phyloP scores from a whole-genome alignment of 2,797 vertebrate genomes.

The Aratinga solstitialis region DNA sequence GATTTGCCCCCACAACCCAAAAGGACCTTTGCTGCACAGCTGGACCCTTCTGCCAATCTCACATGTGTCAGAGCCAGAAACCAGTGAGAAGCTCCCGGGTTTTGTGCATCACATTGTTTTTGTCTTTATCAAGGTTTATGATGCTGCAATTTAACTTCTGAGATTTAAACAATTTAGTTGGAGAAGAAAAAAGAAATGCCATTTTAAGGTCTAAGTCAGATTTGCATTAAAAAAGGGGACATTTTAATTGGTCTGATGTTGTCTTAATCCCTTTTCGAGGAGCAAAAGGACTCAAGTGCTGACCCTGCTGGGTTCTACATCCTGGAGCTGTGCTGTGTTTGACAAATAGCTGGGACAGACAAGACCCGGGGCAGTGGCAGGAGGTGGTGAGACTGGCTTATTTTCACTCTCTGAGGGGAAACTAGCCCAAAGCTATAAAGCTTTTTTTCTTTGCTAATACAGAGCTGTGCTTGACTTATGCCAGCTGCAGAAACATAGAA shows the following conservation, averaged over 20 bases:
- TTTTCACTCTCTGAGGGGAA: slow-evolving; percentile 7
- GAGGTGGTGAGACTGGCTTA: neutral
- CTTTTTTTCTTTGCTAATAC: neutral
- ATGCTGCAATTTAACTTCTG: neutral
- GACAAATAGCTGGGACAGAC: neutral
- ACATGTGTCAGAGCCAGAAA: neutral
- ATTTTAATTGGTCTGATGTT: neutral
- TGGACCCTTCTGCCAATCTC: neutral
- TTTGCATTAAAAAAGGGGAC: neutral
- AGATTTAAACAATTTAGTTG: neutral
- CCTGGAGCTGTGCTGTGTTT: neutral
- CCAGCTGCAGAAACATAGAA: slow-evolving; percentile 3
- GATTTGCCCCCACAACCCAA: neutral
- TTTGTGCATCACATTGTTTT: fast-evolving
- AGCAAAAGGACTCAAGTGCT: neutral
- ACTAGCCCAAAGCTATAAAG: neutral
- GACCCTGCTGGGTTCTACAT: neutral
- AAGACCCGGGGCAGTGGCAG: neutral
- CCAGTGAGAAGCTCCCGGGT: neutral
- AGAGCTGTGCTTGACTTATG: neutral
- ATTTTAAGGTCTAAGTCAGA: neutral
- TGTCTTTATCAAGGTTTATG: neutral
- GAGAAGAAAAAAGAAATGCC: neutral
- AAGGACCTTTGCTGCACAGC: neutral
- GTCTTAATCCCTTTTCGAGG: neutral